A percentile compares a stretch with the other conserved stretches of the same genome.
phyloP scores from a whole-genome alignment of 2,888 invertebrate genomes.

The Andrena marginata region DNA sequence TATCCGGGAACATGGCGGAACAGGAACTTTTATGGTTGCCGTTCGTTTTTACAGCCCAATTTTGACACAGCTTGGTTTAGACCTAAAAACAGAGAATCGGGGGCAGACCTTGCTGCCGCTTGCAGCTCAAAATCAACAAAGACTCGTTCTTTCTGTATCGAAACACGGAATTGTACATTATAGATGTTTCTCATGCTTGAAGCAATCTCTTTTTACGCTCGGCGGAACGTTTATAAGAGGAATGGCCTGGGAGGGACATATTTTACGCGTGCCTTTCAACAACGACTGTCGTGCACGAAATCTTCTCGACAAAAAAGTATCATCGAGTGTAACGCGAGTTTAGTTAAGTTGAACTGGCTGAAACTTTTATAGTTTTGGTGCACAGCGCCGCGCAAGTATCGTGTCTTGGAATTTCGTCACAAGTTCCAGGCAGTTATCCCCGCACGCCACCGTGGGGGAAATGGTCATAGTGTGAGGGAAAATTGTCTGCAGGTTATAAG shows the following conservation, averaged over 20 bases:
- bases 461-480: conserved; percentile 23
- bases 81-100: conserved; percentile 20
- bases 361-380: conserved; percentile 39
- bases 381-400: conserved; percentile 40
- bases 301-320: conserved; percentile 22
- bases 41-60: conserved; percentile 45
- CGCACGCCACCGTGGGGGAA: conserved; percentile 9
- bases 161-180: background rate
- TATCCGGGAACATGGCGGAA: conserved; percentile 20
- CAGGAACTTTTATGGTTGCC: conserved; percentile 37
- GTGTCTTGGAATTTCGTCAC: conserved; percentile 44
- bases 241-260: background rate
- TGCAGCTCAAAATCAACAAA: background rate
- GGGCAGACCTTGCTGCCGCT: background rate
- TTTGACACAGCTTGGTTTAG: conserved; percentile 36
- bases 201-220: too few species aligned
- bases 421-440: conserved; percentile 41
- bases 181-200: too few species aligned
- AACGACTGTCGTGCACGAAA: conserved; percentile 18
- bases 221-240: background rate
- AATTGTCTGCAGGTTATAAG: conserved; percentile 41
- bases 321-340: conserved; percentile 43
- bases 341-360: conserved; percentile 42
- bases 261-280: conserved; percentile 12
- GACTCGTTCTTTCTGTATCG: background rate